Evolutionary conservation across 2,888 invertebrate genomes (phyloP).

Genomic region (Drosophila hamatofila): DNA sequence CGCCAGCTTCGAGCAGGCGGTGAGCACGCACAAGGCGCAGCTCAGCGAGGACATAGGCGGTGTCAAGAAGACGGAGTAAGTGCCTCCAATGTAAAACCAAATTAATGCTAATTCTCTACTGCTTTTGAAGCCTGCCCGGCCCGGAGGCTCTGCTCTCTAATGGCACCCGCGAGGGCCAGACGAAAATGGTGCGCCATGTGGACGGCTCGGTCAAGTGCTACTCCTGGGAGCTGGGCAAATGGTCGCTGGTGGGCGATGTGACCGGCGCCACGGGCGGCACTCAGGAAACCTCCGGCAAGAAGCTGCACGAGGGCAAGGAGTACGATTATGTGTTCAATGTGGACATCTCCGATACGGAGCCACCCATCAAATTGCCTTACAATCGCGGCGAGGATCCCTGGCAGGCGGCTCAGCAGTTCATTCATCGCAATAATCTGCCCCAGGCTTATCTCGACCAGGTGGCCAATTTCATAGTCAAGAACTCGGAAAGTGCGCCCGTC

Average conservation of each 20-base stretch:
- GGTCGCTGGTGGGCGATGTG: slow-evolving; percentile 96
- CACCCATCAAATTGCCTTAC: slow-evolving; percentile 95
- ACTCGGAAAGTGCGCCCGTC: slow-evolving; percentile 86
- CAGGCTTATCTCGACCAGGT: slow-evolving; percentile 96
- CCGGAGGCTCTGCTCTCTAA: slow-evolving; percentile 91
- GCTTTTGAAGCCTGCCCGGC: slow-evolving; percentile 90
- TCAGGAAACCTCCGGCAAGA: slow-evolving; percentile 90
- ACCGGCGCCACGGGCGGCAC: slow-evolving; percentile 91
- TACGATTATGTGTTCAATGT: slow-evolving; percentile 98
- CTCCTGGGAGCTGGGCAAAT: slow-evolving; percentile 90
- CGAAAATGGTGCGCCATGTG: slow-evolving; percentile 91
- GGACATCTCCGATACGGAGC: slow-evolving; percentile 96
- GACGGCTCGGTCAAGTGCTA: slow-evolving; percentile 92
- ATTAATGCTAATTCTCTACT: background rate
- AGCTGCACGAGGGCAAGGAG: slow-evolving; percentile 93
- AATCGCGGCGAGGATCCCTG: slow-evolving; percentile 97
- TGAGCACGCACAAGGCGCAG: slow-evolving; percentile 88
- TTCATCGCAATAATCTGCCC: slow-evolving; percentile 93
- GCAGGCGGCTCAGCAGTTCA: slow-evolving; percentile 95
- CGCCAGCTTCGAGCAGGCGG: slow-evolving; percentile 89
- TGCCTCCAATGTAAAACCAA: slow-evolving; percentile 33
- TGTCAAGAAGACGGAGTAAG: slow-evolving; percentile 93
- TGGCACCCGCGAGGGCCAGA: slow-evolving; percentile 92
- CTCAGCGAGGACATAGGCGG: slow-evolving; percentile 92
- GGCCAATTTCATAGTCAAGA: slow-evolving; percentile 95